Percentiles rank a stretch among this genome's conserved stretches.
phyloP scores from a whole-genome alignment of 1,140 invertebrate genomes.

The Drosophila melanica region DNA sequence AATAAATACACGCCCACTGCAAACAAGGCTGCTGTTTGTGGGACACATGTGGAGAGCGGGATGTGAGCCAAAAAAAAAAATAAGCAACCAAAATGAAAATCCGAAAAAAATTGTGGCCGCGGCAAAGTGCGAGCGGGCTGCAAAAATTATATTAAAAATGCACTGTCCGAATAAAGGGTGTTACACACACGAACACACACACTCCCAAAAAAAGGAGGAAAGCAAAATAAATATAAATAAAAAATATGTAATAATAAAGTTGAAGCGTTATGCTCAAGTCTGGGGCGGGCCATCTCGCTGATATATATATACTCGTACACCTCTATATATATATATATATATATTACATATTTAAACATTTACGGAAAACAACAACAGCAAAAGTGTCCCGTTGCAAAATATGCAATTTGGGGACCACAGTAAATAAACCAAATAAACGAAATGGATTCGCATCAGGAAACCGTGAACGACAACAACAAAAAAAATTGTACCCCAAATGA shows the following conservation, averaged over 20 bases:
- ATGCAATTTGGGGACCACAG: conserved; percentile 46
- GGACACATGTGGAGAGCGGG: conserved; percentile 1
- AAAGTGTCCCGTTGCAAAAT: conserved; percentile 68
- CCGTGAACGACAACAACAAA: conserved; percentile 1
- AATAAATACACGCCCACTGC: conserved; percentile 66
- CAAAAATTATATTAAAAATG: conserved; percentile 82
- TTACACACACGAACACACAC: conserved; percentile 50
- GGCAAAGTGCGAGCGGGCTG: conserved; percentile 32
- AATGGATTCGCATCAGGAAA: conserved; percentile 42
- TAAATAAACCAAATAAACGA: conserved; percentile 62
- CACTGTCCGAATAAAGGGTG: conserved; percentile 79
- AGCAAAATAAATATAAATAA: conserved; percentile 19
- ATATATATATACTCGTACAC: conserved; percentile 61
- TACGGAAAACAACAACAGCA: conserved; percentile 15
- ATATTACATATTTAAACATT: conserved; percentile 71
- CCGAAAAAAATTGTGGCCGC: conserved; percentile 55
- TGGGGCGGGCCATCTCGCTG: conserved; percentile 34
- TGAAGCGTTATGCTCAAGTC: conserved; percentile 31
- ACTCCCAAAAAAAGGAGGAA: conserved; percentile 16
- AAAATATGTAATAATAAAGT: conserved; percentile 73
- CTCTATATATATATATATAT: conserved; percentile 39
- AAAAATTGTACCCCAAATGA: conserved; percentile 49
- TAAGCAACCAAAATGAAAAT: conserved; percentile 49
- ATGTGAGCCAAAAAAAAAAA: conserved; percentile 33
- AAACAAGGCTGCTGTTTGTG: conserved; percentile 56